phyloP scores from a whole-genome alignment of 2,113 vertebrate species.

The Mesoclemmys tuberculata region DNA sequence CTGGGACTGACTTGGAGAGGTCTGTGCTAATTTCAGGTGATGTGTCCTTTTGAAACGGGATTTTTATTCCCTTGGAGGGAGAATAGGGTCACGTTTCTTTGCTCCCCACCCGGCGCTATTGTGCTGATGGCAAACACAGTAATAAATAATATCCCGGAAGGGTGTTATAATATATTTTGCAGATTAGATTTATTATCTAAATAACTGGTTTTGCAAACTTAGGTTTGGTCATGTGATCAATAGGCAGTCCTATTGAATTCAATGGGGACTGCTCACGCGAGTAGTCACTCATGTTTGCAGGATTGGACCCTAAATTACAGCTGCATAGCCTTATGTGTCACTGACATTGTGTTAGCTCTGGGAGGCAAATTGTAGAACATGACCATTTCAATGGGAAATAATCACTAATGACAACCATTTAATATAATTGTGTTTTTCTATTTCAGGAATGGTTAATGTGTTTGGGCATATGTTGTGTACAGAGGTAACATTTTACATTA shows the following conservation, averaged over 20 bases:
- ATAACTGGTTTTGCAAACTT: background rate
- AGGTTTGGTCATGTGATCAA: background rate
- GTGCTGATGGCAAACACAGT: background rate
- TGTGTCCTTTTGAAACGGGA: background rate
- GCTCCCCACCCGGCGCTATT: background rate
- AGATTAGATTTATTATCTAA: background rate
- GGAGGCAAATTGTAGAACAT: background rate
- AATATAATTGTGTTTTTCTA: background rate
- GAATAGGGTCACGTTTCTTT: background rate
- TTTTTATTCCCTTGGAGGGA: background rate
- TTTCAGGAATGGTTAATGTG: background rate
- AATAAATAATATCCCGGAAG: background rate
- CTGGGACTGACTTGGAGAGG: background rate
- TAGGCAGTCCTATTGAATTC: background rate
- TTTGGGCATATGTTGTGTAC: background rate
- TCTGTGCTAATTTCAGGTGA: background rate
- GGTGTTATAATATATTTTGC: background rate
- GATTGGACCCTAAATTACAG: background rate
- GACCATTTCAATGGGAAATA: background rate
- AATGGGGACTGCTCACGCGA: background rate
- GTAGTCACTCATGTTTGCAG: background rate
- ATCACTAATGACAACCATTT: background rate
- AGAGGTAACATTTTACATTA: conserved; percentile 15
- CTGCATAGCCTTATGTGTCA: background rate
- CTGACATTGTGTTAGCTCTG: background rate